Conservation (phyloP, 2,797 vertebrate genomes). For the Ctenosaura bakeri region DNA sequence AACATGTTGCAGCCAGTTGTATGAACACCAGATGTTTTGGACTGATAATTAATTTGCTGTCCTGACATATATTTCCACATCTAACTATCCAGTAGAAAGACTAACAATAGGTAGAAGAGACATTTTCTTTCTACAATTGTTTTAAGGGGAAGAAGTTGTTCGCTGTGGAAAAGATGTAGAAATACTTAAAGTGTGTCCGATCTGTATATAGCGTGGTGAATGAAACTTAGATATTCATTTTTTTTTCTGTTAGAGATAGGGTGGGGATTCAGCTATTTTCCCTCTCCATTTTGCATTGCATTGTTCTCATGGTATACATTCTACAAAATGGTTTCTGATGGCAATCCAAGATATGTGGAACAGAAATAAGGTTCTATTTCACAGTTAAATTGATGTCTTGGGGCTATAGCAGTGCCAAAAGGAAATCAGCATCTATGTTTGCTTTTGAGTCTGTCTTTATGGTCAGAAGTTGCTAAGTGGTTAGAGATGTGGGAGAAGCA, state of each 20-base stretch:
- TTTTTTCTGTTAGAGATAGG: not conserved
- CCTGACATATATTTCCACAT: not conserved
- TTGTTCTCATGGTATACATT: not conserved
- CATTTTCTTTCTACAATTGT: not conserved
- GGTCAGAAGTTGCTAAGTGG: not conserved
- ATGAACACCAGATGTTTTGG: conserved; percentile 21
- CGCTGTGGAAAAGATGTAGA: not conserved
- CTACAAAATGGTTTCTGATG: not conserved
- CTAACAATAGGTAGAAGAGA: not conserved
- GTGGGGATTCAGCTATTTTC: too few relatives aligned
- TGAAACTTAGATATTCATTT: not conserved
- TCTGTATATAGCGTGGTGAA: not conserved
- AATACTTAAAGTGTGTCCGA: conserved; percentile 4
- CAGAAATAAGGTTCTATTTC: not conserved
- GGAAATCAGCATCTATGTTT: not conserved
- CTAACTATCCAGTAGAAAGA: not conserved
- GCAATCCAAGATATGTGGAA: not conserved
- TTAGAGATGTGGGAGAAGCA: not conserved
- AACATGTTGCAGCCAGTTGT: conserved; percentile 7
- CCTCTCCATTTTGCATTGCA: not conserved
- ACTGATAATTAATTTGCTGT: conserved; percentile 5
- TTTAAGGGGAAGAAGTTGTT: not conserved
- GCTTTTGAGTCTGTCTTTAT: not conserved
- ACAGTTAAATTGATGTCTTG: not conserved
- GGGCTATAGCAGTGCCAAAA: not conserved